Evolutionary conservation across 2,797 vertebrate species (phyloP), one percentile per base, ranked within the genome.

Genomic region (Sebastes oblongus): DNA sequence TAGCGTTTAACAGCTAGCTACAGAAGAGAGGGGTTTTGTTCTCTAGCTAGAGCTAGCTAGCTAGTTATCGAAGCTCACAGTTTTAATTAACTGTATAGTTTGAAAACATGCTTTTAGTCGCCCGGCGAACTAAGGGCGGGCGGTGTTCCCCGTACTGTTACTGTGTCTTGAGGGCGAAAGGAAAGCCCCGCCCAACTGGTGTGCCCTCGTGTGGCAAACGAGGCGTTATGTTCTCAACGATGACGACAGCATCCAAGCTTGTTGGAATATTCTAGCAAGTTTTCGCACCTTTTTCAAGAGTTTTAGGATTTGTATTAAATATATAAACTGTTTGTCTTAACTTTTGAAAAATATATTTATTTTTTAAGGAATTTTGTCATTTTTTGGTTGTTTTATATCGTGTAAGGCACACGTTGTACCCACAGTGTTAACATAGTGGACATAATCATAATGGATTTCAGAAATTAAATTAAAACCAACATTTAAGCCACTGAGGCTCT

Each of bases 211-310:
- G 61, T 68, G 2, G 0, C 18, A 83, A 89, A 86, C 24, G 11
- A 46, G 18, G 70, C 82, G 29, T 75, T 76, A 30, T 69, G 56
- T 16, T 36, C 29, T 29, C 11, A 18, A 4, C 62, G 55, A 84
- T 92, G 93, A 94, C 93, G 92, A 85, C 91, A 90, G n/a, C 75
- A 80, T 36, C 55, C 82, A 42, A 42, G 84, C 80, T 72, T 60
- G 75, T 72, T 87, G 65, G 95, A 96, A 96, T 91, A 94, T 96
- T 96, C 95, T 93, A 94, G 95, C 83, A 93, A 87, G 85, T 84
- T 81, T 66, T 72, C 56, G 2, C 25, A 9, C 29, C 20, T 62
- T n/a, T 42, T 5, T 22, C n/a, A 56, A 22, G 30, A 59, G 6
- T 68, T 64, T 10, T 42, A 50, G 3, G 12, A 13, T 4, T 32